phyloP scores from a whole-genome alignment of 2,888 invertebrate genomes.

The Hofmannophila pseudospretella region DNA sequence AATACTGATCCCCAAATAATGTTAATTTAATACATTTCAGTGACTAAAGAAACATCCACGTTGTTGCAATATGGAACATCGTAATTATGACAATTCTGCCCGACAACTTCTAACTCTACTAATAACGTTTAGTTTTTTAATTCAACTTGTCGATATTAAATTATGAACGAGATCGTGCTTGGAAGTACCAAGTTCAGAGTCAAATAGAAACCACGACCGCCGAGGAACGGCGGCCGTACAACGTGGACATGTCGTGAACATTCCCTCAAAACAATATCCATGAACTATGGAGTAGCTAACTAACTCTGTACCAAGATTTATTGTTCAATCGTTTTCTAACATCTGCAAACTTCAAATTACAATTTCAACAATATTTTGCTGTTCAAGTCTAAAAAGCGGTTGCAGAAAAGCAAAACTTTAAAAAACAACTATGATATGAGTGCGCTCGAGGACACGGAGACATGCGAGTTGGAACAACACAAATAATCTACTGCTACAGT shows the following conservation, averaged over 20 bases:
- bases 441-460: conserved; percentile 69
- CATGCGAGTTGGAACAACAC: conserved; percentile 43
- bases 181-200: conserved; percentile 33
- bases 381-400: conserved; percentile 47
- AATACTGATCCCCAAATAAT: too few species aligned
- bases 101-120: too few species aligned
- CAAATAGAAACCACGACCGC: conserved; percentile 29
- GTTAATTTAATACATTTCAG: too few species aligned
- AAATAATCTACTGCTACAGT: conserved; percentile 10
- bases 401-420: conserved; percentile 38
- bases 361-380: conserved; percentile 37
- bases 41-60: too few species aligned
- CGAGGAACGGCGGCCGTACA: conserved; percentile 30
- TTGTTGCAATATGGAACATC: too few species aligned
- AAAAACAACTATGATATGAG: conserved; percentile 64
- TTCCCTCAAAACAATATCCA: conserved; percentile 55
- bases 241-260: conserved; percentile 59
- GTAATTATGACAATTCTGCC: too few species aligned
- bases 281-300: conserved; percentile 34
- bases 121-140: too few species aligned
- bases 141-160: background rate
- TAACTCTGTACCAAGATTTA: conserved; percentile 53
- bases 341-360: conserved; percentile 20
- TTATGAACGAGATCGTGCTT: conserved; percentile 5
- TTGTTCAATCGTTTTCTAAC: conserved; percentile 30